A percentile compares a stretch with the other conserved stretches of the same genome.
Evolutionary conservation across 1,140 invertebrate species (phyloP).

Genomic region (Patella vulgata): DNA sequence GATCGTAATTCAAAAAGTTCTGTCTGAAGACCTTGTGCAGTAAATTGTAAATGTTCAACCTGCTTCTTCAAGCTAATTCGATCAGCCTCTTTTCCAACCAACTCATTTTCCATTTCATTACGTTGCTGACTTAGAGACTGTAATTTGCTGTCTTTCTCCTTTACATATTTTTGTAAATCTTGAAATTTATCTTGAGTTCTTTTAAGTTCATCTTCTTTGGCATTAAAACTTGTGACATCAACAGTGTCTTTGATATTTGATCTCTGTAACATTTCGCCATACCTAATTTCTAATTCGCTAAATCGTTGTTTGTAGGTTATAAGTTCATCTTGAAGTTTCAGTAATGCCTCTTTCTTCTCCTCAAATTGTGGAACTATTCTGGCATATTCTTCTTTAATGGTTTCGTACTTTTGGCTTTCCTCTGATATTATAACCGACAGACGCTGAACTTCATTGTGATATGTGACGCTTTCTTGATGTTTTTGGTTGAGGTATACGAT

Average conservation of each 20-base stretch:
- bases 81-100: constrained; percentile 49
- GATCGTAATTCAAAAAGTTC: constrained; percentile 47
- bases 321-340: constrained; percentile 71
- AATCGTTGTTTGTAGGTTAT: constrained; percentile 68
- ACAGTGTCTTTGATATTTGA: constrained; percentile 47
- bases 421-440: constrained; percentile 68
- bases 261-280: constrained; percentile 56
- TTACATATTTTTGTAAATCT: constrained; percentile 37
- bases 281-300: constrained; percentile 67
- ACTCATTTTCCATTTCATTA: constrained; percentile 48
- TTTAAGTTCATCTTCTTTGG: constrained; percentile 47
- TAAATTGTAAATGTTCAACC: constrained; percentile 58
- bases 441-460: constrained; percentile 84
- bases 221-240: constrained; percentile 50
- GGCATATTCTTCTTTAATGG: constrained; percentile 62
- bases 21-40: constrained; percentile 51
- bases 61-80: constrained; percentile 53
- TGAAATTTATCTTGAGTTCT: constrained; percentile 41
- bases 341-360: constrained; percentile 67
- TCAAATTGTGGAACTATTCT: constrained; percentile 56
- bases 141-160: constrained; percentile 50
- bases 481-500: constrained; percentile 80
- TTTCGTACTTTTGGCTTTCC: constrained; percentile 58
- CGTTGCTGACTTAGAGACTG: constrained; percentile 44
- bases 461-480: constrained; percentile 83